phyloP scores from a whole-genome alignment of 2,113 vertebrate species.

The Hylia prasina region DNA sequence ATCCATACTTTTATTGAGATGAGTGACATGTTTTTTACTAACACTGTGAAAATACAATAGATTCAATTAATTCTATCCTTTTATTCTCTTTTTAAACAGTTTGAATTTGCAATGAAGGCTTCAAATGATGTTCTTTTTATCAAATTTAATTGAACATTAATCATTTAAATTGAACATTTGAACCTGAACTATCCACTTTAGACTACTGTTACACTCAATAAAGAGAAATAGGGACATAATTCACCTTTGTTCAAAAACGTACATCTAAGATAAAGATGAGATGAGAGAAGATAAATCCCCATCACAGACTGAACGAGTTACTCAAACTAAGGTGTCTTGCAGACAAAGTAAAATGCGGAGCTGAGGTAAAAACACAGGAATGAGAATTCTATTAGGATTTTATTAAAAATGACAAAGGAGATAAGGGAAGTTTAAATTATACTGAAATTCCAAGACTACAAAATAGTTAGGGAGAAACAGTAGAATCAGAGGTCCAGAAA shows the following conservation, averaged over 20 bases:
- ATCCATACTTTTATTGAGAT: neutral
- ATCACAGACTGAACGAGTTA: neutral
- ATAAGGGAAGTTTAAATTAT: neutral
- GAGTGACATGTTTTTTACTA: neutral
- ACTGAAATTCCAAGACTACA: neutral
- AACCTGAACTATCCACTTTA: neutral
- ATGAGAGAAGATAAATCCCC: neutral
- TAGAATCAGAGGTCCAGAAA: neutral
- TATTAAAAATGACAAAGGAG: neutral
- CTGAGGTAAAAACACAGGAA: neutral
- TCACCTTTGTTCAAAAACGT: neutral
- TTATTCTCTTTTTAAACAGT: neutral
- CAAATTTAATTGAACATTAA: constrained; percentile 6
- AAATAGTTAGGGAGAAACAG: neutral
- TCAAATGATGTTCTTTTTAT: neutral
- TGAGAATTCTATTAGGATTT: neutral
- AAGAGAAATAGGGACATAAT: neutral
- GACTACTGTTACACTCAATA: neutral
- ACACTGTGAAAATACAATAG: neutral
- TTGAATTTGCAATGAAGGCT: neutral
- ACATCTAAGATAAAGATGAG: neutral
- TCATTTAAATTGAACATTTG: neutral
- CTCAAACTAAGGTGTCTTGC: neutral
- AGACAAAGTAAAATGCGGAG: neutral
- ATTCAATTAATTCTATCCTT: neutral